phyloP scores from a whole-genome alignment of 1,140 invertebrate species.

The Gonioctena quinquepunctata region DNA sequence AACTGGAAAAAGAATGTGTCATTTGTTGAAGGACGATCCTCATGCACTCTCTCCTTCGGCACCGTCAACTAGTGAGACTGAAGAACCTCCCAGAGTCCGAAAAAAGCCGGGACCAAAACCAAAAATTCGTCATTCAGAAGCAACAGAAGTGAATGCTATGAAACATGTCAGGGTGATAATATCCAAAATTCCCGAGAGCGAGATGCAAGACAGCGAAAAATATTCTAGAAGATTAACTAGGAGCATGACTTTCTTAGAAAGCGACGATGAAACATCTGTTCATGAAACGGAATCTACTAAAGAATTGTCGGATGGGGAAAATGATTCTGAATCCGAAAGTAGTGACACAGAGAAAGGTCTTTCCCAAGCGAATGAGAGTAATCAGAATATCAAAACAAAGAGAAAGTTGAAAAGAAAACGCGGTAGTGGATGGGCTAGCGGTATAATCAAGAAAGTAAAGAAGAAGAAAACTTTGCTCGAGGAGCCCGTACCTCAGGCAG shows the following conservation, averaged over 20 bases:
- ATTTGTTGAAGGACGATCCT: conserved; percentile 43
- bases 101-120: conserved; percentile 29
- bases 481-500: not conserved
- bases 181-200: conserved; percentile 36
- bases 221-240: conserved; percentile 24
- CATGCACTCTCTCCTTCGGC: conserved; percentile 14
- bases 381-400: conserved; percentile 11
- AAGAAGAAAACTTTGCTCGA: conserved; percentile 16
- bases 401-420: conserved; percentile 23
- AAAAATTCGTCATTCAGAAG: conserved; percentile 8
- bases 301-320: not conserved
- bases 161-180: conserved; percentile 36
- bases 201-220: conserved; percentile 6
- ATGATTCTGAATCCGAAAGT: conserved; percentile 19
- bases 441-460: conserved; percentile 35
- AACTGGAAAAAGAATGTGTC: conserved; percentile 62
- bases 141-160: conserved; percentile 18
- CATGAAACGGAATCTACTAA: conserved; percentile 15
- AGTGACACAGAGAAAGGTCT: not conserved
- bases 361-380: conserved; percentile 20
- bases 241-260: conserved; percentile 17
- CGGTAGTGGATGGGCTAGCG: conserved; percentile 34
- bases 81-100: conserved; percentile 12
- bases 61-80: not conserved
- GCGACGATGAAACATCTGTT: conserved; percentile 16